Percentiles rank a stretch among this genome's conserved stretches.
Conservation (phyloP, 2,113 vertebrate genomes). For the Chloropsis hardwickii region DNA sequence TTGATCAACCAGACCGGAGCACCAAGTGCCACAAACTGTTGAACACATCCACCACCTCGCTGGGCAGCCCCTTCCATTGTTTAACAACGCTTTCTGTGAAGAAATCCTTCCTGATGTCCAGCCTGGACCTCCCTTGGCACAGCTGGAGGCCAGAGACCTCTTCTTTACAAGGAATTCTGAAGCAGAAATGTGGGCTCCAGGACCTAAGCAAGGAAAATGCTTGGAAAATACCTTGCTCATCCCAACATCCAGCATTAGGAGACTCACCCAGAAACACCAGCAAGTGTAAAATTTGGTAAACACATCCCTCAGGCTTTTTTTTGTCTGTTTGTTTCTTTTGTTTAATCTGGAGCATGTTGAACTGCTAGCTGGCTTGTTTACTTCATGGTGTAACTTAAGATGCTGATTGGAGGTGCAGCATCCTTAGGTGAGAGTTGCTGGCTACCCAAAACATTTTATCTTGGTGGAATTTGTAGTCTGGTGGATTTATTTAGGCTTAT, state of each 20-base stretch:
- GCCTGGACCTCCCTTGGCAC: not conserved
- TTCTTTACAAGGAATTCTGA: not conserved
- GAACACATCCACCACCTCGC: not conserved
- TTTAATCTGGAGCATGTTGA: not conserved
- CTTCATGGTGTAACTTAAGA: not conserved
- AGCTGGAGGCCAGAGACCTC: not conserved
- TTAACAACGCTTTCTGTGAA: not conserved
- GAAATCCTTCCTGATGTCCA: not conserved
- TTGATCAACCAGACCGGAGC: not conserved
- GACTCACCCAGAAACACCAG: not conserved
- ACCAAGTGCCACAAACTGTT: not conserved
- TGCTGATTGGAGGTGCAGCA: not conserved
- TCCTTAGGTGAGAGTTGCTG: not conserved
- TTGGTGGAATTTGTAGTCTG: not conserved
- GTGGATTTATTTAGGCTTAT: not conserved
- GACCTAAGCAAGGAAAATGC: not conserved
- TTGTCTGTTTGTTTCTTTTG: not conserved
- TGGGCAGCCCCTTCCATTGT: not conserved
- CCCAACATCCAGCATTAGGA: not conserved
- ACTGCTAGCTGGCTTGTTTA: not conserved
- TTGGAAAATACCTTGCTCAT: not conserved
- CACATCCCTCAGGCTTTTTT: fast-evolving
- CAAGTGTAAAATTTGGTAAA: not conserved
- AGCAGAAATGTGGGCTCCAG: not conserved
- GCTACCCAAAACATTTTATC: not conserved